phyloP scores from a whole-genome alignment of 2,113 vertebrate genomes.

The Paralichthys olivaceus region DNA sequence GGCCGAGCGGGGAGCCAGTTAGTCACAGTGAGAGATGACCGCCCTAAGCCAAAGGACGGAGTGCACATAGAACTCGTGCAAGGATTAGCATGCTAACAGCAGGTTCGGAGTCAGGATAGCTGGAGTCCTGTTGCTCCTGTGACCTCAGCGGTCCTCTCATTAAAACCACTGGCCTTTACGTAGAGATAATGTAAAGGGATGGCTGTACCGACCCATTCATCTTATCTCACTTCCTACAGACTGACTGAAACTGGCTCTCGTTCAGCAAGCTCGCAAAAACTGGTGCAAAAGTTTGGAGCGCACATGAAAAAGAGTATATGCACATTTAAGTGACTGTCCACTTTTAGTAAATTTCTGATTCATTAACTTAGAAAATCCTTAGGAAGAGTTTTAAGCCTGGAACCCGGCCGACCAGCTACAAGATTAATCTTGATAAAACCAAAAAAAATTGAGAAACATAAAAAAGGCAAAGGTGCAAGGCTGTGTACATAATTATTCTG shows the following conservation, averaged over 20 bases:
- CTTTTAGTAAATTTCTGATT: not conserved
- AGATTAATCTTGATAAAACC: not conserved
- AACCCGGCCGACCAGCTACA: not conserved
- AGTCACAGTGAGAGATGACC: conserved; percentile 67
- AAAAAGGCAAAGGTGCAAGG: not conserved
- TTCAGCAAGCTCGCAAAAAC: conserved; percentile 2
- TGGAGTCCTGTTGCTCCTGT: conserved; percentile 56
- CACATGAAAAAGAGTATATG: not conserved
- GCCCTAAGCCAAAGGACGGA: conserved; percentile 43
- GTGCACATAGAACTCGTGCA: conserved; percentile 35
- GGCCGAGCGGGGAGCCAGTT: conserved; percentile 66
- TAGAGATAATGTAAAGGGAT: conserved; percentile 41
- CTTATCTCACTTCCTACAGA: conserved; percentile 30
- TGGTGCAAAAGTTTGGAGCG: not conserved
- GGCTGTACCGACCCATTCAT: conserved; percentile 26
- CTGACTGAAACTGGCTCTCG: conserved; percentile 7
- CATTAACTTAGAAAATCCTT: not conserved
- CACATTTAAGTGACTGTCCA: not conserved
- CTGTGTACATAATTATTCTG: no score
- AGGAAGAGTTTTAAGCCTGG: not conserved
- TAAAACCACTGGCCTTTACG: conserved; percentile 78
- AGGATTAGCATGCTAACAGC: conserved; percentile 74
- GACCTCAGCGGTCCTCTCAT: conserved; percentile 67
- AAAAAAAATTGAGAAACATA: not conserved
- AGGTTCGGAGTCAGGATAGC: conserved; percentile 56